Conservation (phyloP, 2,888 invertebrate genomes). For the Drosophila merina region DNA sequence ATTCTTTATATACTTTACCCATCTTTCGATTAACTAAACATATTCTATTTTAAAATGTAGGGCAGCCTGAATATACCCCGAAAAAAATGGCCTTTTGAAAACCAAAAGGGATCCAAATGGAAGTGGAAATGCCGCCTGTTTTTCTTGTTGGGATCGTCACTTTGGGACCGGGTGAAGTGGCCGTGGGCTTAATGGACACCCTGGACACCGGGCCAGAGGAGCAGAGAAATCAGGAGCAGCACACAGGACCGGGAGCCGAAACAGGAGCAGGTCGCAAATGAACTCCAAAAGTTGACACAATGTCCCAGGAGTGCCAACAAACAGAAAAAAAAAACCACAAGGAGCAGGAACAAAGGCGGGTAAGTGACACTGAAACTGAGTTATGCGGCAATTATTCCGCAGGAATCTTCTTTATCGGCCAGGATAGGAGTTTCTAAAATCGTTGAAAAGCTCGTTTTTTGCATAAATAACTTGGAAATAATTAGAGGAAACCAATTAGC, state of each 20-base stretch:
- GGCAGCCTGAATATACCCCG: neutral
- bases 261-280: conserved; percentile 12
- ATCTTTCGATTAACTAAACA: neutral
- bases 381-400: conserved; percentile 39
- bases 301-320: neutral
- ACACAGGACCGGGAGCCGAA: neutral
- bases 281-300: conserved; percentile 11
- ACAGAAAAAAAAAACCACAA: neutral
- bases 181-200: conserved; percentile 33
- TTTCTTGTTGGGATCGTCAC: conserved; percentile 9
- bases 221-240: conserved; percentile 2
- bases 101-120: neutral
- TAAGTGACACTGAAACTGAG: conserved; percentile 20
- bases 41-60: neutral
- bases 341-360: neutral
- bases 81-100: neutral
- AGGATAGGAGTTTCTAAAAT: conserved; percentile 4
- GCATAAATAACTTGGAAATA: neutral
- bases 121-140: neutral
- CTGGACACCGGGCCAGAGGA: neutral
- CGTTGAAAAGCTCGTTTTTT: neutral
- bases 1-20: neutral
- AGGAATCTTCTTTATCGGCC: conserved; percentile 13
- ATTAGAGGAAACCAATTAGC: neutral
- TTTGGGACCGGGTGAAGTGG: conserved; percentile 31